These are phyloP conservation scores for Junco hyemalis DNA, from an alignment of 2,113 vertebrate genomes.

Conservation along the genomic window DNA sequence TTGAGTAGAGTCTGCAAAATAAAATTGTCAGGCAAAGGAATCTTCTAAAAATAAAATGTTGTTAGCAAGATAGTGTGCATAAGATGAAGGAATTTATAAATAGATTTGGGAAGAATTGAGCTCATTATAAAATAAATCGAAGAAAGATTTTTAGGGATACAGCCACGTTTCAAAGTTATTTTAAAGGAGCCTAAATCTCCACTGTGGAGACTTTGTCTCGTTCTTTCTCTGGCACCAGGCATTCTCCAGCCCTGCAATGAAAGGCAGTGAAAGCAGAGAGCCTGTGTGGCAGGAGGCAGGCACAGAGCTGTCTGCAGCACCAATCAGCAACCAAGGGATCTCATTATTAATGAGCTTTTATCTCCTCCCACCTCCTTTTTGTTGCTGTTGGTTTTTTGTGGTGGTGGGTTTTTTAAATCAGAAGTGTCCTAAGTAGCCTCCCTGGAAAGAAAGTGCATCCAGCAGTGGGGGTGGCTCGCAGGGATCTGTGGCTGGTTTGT, in stretches of 20 bases:
- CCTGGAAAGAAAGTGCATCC: neutral
- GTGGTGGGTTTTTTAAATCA: neutral
- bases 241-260: neutral
- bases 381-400: neutral
- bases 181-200: neutral
- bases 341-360: neutral
- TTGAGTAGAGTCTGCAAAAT: conserved; percentile 57
- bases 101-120: neutral
- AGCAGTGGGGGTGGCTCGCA: neutral
- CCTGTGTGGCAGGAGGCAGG: neutral
- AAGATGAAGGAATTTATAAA: conserved; percentile 14
- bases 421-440: neutral
- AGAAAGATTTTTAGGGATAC: neutral
- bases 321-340: neutral
- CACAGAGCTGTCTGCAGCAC: neutral
- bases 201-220: neutral
- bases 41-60: conserved; percentile 66
- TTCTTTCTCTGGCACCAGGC: neutral
- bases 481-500: neutral
- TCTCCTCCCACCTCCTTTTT: neutral
- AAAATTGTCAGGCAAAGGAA: conserved; percentile 54
- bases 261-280: neutral
- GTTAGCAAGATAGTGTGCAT: neutral
- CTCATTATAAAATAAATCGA: neutral
- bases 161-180: neutral